Percentiles rank a stretch among this genome's conserved stretches.
These are phyloP conservation scores for Oscheius sp. DNA, from an alignment of 1,140 invertebrate species.

Conservation along the genomic window DNA sequence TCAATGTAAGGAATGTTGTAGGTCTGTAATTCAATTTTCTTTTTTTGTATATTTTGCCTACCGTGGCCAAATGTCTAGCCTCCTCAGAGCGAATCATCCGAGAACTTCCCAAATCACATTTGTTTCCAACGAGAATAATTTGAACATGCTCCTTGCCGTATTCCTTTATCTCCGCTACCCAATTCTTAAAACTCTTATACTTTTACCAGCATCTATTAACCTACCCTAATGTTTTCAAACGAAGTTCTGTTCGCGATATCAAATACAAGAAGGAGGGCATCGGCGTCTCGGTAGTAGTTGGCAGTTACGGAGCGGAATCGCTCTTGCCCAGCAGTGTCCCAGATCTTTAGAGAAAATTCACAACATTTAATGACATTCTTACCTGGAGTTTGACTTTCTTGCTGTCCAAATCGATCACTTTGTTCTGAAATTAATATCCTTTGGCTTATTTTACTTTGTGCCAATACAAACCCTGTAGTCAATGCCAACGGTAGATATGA, in stretches of 20 bases:
- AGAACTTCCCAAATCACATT: constrained; percentile 50
- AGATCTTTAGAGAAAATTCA: constrained; percentile 69
- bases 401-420: constrained; percentile 55
- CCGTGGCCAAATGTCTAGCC: constrained; percentile 48
- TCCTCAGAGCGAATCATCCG: constrained; percentile 56
- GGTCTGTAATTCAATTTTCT: constrained; percentile 41
- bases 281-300: constrained; percentile 94
- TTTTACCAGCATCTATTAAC: not conserved
- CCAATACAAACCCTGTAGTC: constrained; percentile 61
- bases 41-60: not conserved
- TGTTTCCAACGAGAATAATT: constrained; percentile 58
- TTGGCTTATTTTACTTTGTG: not conserved
- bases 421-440: constrained; percentile 50
- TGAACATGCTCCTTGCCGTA: constrained; percentile 57
- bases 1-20: constrained; percentile 57
- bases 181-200: constrained; percentile 50
- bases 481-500: constrained; percentile 66
- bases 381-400: constrained; percentile 60
- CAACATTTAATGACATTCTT: not conserved
- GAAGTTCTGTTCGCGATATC: constrained; percentile 95
- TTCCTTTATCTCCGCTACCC: constrained; percentile 56
- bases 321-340: constrained; percentile 96
- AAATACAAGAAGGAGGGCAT: constrained; percentile 93
- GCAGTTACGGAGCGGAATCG: constrained; percentile 94
- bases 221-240: constrained; percentile 71